Percentiles rank a stretch among this genome's conserved stretches.
phyloP scores from a whole-genome alignment of 2,797 vertebrate species.

The Orestias chungarensis region DNA sequence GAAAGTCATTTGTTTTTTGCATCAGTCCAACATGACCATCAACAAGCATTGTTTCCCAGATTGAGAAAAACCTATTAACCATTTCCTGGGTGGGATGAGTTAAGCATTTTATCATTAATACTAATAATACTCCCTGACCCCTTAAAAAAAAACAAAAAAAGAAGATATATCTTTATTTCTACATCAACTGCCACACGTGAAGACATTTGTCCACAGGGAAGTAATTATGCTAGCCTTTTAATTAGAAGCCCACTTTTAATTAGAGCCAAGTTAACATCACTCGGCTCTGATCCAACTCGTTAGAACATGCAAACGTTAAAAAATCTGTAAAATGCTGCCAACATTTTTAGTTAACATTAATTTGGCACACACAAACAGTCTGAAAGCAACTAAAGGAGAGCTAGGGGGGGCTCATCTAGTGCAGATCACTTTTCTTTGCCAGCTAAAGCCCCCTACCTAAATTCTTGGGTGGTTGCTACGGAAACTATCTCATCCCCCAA shows the following conservation, averaged over 20 bases:
- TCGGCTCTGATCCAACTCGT: conserved; percentile 35
- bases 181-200: conserved; percentile 17
- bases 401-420: conserved; percentile 60
- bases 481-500: conserved; percentile 74
- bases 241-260: conserved; percentile 54
- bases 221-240: conserved; percentile 55
- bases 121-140: conserved; percentile 47
- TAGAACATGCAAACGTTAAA: conserved; percentile 3
- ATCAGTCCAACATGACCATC: conserved; percentile 7
- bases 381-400: conserved; percentile 10
- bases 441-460: conserved; percentile 69
- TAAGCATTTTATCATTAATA: neutral
- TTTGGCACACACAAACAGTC: conserved; percentile 21
- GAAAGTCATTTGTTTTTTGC: conserved; percentile 50
- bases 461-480: conserved; percentile 78
- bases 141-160: neutral
- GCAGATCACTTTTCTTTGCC: conserved; percentile 66
- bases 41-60: conserved; percentile 22
- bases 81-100: conserved; percentile 3
- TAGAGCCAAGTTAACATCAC: conserved; percentile 30
- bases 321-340: conserved; percentile 36
- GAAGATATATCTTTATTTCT: conserved; percentile 58
- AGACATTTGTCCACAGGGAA: conserved; percentile 54
- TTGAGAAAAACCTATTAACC: conserved; percentile 17
- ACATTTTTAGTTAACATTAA: conserved; percentile 32